Conservation (phyloP, 2,888 invertebrate species). For the Gibbula magus region DNA sequence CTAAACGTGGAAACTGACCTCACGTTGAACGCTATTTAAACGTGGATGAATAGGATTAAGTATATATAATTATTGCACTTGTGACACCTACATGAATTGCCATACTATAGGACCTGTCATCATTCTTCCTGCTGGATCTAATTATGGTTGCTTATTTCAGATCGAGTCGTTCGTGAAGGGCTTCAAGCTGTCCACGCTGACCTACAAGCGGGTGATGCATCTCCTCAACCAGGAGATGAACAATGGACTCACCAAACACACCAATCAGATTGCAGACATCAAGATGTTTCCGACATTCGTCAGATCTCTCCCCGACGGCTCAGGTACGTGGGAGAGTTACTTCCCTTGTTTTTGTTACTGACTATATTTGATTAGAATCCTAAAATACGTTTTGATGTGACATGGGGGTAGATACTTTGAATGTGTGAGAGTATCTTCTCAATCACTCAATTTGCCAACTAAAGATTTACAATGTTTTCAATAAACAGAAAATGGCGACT, state of each 20-base stretch:
- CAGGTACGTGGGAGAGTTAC: slow-evolving; percentile 76
- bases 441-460: no score
- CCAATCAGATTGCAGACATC: slow-evolving; percentile 86
- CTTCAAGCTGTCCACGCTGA: slow-evolving; percentile 86
- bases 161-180: slow-evolving; percentile 90
- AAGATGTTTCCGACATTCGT: slow-evolving; percentile 98
- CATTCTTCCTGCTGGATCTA: not conserved
- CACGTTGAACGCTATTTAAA: not conserved
- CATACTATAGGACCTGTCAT: not conserved
- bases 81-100: not conserved
- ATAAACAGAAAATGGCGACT: slow-evolving; percentile 90
- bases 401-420: no score
- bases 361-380: no score
- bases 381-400: no score
- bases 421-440: not conserved
- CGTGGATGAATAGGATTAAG: not conserved
- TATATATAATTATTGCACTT: not conserved
- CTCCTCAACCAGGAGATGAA: slow-evolving; percentile 86
- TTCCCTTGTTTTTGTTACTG: no score
- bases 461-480: not conserved
- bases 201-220: slow-evolving; percentile 85
- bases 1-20: no score
- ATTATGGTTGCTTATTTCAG: slow-evolving; percentile 75
- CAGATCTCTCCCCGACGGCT: slow-evolving; percentile 94
- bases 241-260: slow-evolving; percentile 86